These are phyloP conservation scores for Andricus curvator DNA, from an alignment of 2,888 invertebrate genomes.

Conservation along the genomic window DNA sequence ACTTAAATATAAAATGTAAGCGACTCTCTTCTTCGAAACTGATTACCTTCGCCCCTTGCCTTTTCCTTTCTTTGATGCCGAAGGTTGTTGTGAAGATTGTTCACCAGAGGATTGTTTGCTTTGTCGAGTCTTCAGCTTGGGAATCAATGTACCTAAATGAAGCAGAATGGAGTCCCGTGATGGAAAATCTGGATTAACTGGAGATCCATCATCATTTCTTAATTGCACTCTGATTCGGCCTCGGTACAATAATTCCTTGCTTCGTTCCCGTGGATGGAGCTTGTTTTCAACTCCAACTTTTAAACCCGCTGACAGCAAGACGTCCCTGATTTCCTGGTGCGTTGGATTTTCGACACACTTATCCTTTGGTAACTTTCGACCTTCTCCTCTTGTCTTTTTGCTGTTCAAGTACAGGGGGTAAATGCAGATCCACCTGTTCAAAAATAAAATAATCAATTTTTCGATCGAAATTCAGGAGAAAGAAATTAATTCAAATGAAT, in stretches of 20 bases:
- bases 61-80: slow-evolving; percentile 75
- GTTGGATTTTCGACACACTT: slow-evolving; percentile 97
- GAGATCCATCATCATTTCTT: slow-evolving; percentile 92
- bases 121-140: slow-evolving; percentile 92
- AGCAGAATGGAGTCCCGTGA: slow-evolving; percentile 88
- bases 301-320: slow-evolving; percentile 90
- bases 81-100: slow-evolving; percentile 71
- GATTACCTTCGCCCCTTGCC: slow-evolving; percentile 78
- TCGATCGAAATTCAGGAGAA: not conserved
- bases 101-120: slow-evolving; percentile 78
- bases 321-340: slow-evolving; percentile 96
- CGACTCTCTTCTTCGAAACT: not conserved
- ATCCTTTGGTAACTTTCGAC: slow-evolving; percentile 90
- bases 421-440: slow-evolving; percentile 93
- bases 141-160: slow-evolving; percentile 91
- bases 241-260: slow-evolving; percentile 90
- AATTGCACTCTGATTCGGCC: slow-evolving; percentile 96
- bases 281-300: slow-evolving; percentile 95
- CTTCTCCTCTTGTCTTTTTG: slow-evolving; percentile 94
- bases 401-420: slow-evolving; percentile 98
- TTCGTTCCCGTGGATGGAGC: slow-evolving; percentile 92
- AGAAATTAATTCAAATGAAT: not conserved
- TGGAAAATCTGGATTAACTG: slow-evolving; percentile 85
- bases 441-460: slow-evolving; percentile 39
- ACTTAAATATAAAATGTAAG: not conserved